Conservation (phyloP, 2,797 vertebrate genomes). For the Huso huso region DNA sequence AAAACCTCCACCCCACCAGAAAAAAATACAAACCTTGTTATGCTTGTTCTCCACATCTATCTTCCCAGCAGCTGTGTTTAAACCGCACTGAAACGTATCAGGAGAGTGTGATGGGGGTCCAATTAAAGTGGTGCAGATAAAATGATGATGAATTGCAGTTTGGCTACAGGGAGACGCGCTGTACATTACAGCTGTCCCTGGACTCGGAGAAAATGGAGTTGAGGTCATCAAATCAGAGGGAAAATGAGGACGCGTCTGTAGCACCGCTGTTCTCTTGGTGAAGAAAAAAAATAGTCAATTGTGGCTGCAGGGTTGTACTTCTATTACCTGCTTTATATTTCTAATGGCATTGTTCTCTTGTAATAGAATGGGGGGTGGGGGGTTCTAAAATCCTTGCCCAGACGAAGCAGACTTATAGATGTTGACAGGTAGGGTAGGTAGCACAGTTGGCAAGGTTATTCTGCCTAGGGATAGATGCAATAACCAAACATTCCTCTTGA, state of each 20-base stretch:
- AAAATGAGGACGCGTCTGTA: slow-evolving; percentile 54
- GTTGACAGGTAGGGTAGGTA: too few relatives aligned
- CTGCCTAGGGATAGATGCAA: too few relatives aligned
- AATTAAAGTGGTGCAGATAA: slow-evolving; percentile 83
- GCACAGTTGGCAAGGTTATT: too few relatives aligned
- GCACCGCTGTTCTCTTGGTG: slow-evolving; percentile 9
- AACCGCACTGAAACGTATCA: slow-evolving; percentile 70
- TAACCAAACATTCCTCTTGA: too few relatives aligned
- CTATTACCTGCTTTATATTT: neutral
- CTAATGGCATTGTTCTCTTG: neutral
- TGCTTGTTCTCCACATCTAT: slow-evolving; percentile 44
- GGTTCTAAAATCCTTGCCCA: too few relatives aligned
- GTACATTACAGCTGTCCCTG: slow-evolving; percentile 48
- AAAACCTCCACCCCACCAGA: slow-evolving; percentile 7
- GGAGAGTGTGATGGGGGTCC: slow-evolving; percentile 81
- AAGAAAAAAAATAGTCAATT: slow-evolving; percentile 6
- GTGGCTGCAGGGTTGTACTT: neutral
- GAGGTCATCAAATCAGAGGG: slow-evolving; percentile 50
- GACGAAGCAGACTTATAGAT: too few relatives aligned
- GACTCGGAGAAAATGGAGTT: slow-evolving; percentile 33
- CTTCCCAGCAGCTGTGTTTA: slow-evolving; percentile 66
- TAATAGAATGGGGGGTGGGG: neutral
- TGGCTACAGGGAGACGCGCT: slow-evolving; percentile 49
- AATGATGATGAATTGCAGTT: slow-evolving; percentile 81
- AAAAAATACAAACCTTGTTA: slow-evolving; percentile 18